A percentile compares a stretch with the other conserved stretches of the same genome.
Conservation (phyloP, 92 coral and sea anemone genomes). For the Diadumene lineata region DNA sequence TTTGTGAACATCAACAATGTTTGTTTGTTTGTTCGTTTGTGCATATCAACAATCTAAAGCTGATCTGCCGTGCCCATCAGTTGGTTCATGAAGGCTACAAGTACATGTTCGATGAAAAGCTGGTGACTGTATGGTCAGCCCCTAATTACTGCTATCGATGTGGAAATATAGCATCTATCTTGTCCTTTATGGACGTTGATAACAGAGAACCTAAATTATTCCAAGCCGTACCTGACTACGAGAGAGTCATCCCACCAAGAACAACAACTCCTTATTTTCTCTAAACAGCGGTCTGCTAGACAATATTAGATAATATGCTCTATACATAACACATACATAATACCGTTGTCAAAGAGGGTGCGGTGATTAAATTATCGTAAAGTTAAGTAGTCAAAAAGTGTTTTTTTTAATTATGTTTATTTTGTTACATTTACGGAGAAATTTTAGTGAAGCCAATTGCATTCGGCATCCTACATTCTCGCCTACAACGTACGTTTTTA, state of each 20-base stretch:
- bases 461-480: too few relatives aligned
- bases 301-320: too few relatives aligned
- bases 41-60: slow-evolving; percentile 93
- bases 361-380: too few relatives aligned
- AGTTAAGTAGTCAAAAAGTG: too few relatives aligned
- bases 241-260: slow-evolving; percentile 93
- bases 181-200: slow-evolving; percentile 92
- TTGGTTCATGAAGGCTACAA: slow-evolving; percentile 97
- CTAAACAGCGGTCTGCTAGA: too few relatives aligned
- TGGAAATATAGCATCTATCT: slow-evolving; percentile 95
- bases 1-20: not conserved
- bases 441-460: too few relatives aligned
- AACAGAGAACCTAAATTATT: slow-evolving; percentile 92
- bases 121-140: slow-evolving; percentile 99
- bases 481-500: too few relatives aligned
- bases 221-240: slow-evolving; percentile 94
- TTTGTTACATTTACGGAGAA: too few relatives aligned
- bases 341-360: too few relatives aligned
- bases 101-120: slow-evolving; percentile 98
- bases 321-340: too few relatives aligned
- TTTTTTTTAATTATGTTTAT: too few relatives aligned
- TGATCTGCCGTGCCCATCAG: slow-evolving; percentile 97
- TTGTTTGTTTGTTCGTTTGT: slow-evolving; percentile 65
- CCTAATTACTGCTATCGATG: slow-evolving; percentile 99
- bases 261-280: slow-evolving; percentile 96